Evolutionary conservation across 2,888 invertebrate species (phyloP).

Genomic region (Margaritifera margaritifera): DNA sequence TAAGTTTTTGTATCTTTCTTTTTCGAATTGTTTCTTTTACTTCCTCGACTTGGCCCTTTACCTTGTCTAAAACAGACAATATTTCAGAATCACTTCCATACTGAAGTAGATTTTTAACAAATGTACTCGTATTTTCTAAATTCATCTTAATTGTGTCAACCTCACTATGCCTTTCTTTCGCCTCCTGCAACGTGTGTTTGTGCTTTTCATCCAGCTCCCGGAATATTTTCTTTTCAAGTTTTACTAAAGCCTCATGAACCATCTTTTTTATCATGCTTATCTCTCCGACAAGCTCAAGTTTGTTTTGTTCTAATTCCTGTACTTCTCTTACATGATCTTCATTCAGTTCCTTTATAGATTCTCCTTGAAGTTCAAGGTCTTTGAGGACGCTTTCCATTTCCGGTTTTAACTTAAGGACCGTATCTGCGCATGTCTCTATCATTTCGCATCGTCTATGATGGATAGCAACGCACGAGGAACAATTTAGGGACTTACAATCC

Average conservation of each 20-base stretch:
- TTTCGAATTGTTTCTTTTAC: slow-evolving; percentile 44
- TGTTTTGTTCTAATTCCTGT: slow-evolving; percentile 42
- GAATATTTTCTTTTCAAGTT: slow-evolving; percentile 39
- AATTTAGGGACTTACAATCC: slow-evolving; percentile 46
- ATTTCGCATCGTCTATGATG: slow-evolving; percentile 52
- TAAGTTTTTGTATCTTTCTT: slow-evolving; percentile 43
- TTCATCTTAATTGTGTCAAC: slow-evolving; percentile 49
- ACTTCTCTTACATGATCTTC: slow-evolving; percentile 43
- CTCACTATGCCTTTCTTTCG: slow-evolving; percentile 38
- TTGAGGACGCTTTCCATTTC: slow-evolving; percentile 43
- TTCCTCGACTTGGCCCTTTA: slow-evolving; percentile 47
- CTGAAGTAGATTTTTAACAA: slow-evolving; percentile 42
- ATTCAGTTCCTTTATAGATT: slow-evolving; percentile 41
- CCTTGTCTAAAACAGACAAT: slow-evolving; percentile 46
- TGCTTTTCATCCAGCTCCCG: slow-evolving; percentile 43
- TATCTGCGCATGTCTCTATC: slow-evolving; percentile 49
- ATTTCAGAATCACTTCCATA: slow-evolving; percentile 53
- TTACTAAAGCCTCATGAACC: slow-evolving; percentile 39
- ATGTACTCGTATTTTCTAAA: slow-evolving; percentile 42
- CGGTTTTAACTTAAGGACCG: slow-evolving; percentile 45
- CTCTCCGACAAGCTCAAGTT: slow-evolving; percentile 38
- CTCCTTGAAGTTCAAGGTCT: slow-evolving; percentile 40
- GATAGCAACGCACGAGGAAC: slow-evolving; percentile 53
- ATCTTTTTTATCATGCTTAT: slow-evolving; percentile 38
- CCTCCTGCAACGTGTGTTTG: slow-evolving; percentile 34